Evolutionary conservation across 1,140 invertebrate genomes (phyloP), one percentile per base, ranked within the genome.

Genomic region (Potamilus streckersoni): DNA sequence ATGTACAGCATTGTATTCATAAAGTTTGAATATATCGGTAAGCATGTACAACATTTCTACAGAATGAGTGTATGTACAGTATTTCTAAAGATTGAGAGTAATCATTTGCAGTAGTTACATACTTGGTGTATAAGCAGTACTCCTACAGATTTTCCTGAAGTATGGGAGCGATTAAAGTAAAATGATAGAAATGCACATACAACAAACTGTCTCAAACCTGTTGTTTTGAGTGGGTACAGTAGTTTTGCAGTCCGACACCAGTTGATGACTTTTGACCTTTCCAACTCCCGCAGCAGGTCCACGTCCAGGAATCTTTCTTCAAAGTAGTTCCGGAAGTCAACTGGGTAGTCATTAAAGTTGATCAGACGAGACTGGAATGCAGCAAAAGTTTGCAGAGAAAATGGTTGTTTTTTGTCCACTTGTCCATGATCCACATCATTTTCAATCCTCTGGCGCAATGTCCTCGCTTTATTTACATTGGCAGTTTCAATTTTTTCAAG

Each of bases 171-270:
- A 49, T 38, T 0, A 49, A 49, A 49, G 2, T 49, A 49, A 49
- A 49, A 49, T 49, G 6, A 49, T 6, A 11, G 6, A 49, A 8
- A 49, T 49, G 11, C 3, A 49, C 11, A 49, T 49, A 49, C 38
- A 49, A 49, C 38, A 49, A 49, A 49, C 11, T 49, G 27, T 49
- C 6, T 17, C n/a, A 23, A 68, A 73, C 86, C 85, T 78, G 75
- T 80, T 31, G 83, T 84, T 62, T 74, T 76, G 6, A 87, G 5
- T 1, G 86, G 82, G 61, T 81, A 79, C 23, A 86, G 63, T 19
- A 49, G 19, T 61, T 82, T 82, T 11, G 81, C 78, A 38, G 80
- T 82, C 14, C 81, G 63, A 78, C 86, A 87, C 86, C 86, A 87
- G 73, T 87, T 87, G 63, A 87, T 82, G 20, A 83, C 73, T 31